phyloP scores from a whole-genome alignment of 2,113 vertebrate species.

The Ursus arctos region DNA sequence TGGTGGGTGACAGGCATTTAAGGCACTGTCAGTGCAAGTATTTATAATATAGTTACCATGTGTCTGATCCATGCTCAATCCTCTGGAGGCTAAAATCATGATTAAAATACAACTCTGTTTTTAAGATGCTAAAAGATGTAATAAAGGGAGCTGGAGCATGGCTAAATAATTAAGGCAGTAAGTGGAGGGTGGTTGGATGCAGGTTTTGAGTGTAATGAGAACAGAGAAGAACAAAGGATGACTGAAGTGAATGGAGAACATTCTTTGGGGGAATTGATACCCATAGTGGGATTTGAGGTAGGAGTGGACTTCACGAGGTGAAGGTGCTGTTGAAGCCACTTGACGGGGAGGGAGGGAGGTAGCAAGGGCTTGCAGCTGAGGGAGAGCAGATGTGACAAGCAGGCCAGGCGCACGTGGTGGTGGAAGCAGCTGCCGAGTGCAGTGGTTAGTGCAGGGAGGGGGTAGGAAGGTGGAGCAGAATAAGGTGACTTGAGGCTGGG shows the following conservation, averaged over 20 bases:
- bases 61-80: background rate
- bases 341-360: background rate
- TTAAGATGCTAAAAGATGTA: background rate
- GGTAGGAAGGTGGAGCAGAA: background rate
- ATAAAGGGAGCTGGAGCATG: background rate
- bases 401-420: background rate
- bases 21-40: background rate
- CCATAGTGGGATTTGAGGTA: background rate
- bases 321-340: fast-evolving
- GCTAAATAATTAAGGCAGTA: background rate
- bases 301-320: background rate
- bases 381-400: no score
- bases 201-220: background rate
- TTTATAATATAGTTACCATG: background rate
- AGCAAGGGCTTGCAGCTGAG: fast-evolving
- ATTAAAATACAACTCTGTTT: background rate
- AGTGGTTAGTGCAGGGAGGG: fast-evolving
- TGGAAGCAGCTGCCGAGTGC: no score
- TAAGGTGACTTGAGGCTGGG: background rate
- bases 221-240: background rate
- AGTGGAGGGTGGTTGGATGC: background rate
- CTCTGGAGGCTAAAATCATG: background rate
- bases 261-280: background rate
- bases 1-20: background rate
- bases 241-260: background rate